Percentiles rank a stretch among this genome's conserved stretches.
Evolutionary conservation across 2,888 invertebrate genomes (phyloP).

Genomic region (Hydrotaea diabolus): DNA sequence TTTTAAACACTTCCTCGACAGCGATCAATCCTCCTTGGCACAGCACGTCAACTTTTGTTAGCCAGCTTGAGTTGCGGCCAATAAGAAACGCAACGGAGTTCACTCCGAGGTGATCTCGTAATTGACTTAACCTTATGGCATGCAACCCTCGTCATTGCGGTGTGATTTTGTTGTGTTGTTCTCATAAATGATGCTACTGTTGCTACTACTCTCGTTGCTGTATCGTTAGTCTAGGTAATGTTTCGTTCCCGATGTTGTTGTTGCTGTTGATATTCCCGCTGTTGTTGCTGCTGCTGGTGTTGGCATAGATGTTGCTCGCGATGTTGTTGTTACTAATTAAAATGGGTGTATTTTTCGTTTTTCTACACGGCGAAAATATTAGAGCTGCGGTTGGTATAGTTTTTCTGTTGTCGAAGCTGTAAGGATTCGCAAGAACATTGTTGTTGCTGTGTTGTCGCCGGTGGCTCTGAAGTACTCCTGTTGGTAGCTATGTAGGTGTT

Average conservation of each 20-base stretch:
- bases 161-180: too few species aligned
- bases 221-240: conserved; percentile 39
- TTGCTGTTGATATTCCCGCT: conserved; percentile 13
- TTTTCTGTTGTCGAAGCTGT: background rate
- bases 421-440: conserved; percentile 44
- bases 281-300: conserved; percentile 29
- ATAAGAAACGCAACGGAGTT: too few species aligned
- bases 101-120: too few species aligned
- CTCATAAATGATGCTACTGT: conserved; percentile 43
- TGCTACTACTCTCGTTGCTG: background rate
- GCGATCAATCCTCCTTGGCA: too few species aligned
- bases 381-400: conserved; percentile 55
- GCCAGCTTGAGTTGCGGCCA: too few species aligned
- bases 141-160: background rate
- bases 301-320: conserved; percentile 25
- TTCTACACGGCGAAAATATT: conserved; percentile 42
- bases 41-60: too few species aligned
- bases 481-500: background rate
- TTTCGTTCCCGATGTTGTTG: conserved; percentile 42
- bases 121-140: background rate
- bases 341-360: conserved; percentile 40
- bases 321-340: conserved; percentile 63
- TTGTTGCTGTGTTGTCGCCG: conserved; percentile 14
- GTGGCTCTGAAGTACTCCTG: conserved; percentile 2
- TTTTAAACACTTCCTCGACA: too few species aligned